Base-by-base conservation (phyloP, 2,113 vertebrate genomes). In the Tichodroma muraria region DNA sequence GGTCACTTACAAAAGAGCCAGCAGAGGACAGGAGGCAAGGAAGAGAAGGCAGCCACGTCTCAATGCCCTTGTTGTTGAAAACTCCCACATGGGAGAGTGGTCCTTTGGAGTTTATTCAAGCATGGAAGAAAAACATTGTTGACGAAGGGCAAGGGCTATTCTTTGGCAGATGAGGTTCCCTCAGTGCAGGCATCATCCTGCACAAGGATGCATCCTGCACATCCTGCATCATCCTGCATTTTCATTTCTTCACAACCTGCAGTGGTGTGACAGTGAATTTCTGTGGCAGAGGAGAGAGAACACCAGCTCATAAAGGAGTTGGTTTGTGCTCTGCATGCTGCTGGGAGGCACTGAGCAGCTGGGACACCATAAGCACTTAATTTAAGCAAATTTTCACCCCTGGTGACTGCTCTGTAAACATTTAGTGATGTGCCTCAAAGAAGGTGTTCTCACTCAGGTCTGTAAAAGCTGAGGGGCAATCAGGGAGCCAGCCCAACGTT, bases 81-180 rank as follows among this genome's bases (percentile, higher is more conserved):
- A 11, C 31, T 63, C 42, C 70, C 50, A 31, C 3, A 0, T 66
- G 57, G 80, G 45, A 57, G 73, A 54, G 45, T 30, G 27, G 4
- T 37, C n/a, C 45, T 84, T 72, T 53, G 63, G 38, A 35, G 50
- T 28, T 72, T 10, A 15, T 72, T 66, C 25, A 47, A 53, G 20
- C 1, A 0, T 18, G 37, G 44, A 82, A 37, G 49, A 57, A 44
- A n/a, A 30, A 5, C 13, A 9, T 13, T 23, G 15, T 2, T 54
- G 50, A 20, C 0, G 2, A 73, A 63, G 16, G 33, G 50, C 47
- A 70, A 52, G 40, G 35, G 45, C 0, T 0, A 11, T 14, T 47
- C 76, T 85, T 8, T 66, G 66, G 37, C 50, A 88, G 23, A 65
- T 49, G 31, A 68, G 8, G 7, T 44, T 87, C 40, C 65, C 49